Conservation (phyloP, 2,888 invertebrate genomes). For the Nineta flava region DNA sequence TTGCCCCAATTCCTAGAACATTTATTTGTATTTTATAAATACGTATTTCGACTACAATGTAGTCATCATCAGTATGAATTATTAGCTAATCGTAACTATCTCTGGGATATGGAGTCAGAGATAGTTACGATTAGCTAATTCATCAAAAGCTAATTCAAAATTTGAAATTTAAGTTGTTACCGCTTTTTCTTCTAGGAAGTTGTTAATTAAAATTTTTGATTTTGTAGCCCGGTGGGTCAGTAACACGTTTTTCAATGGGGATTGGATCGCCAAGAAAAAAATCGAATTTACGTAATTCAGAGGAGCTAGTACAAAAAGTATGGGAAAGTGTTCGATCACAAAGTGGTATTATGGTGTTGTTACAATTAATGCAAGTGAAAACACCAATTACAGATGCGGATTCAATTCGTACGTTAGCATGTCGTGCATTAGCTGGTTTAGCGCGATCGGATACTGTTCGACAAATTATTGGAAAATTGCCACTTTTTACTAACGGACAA, state of each 20-base stretch:
- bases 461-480: slow-evolving; percentile 90
- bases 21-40: no score
- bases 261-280: slow-evolving; percentile 41
- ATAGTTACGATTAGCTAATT: no score
- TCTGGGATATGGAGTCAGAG: no score
- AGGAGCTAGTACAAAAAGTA: slow-evolving; percentile 78
- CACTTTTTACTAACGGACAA: slow-evolving; percentile 83
- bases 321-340: slow-evolving; percentile 91
- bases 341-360: slow-evolving; percentile 90
- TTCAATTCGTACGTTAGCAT: slow-evolving; percentile 82
- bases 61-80: no score
- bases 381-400: slow-evolving; percentile 96
- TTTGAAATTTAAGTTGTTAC: not conserved
- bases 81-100: no score
- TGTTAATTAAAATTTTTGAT: not conserved
- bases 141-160: no score
- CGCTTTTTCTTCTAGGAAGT: not conserved
- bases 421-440: slow-evolving; percentile 81
- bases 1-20: no score
- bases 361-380: slow-evolving; percentile 80
- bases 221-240: slow-evolving; percentile 31
- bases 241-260: slow-evolving; percentile 30
- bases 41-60: no score
- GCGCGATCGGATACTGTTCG: slow-evolving; percentile 85
- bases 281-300: slow-evolving; percentile 48